phyloP scores from a whole-genome alignment of 2,888 invertebrate genomes.

The Drosophila anomalata region DNA sequence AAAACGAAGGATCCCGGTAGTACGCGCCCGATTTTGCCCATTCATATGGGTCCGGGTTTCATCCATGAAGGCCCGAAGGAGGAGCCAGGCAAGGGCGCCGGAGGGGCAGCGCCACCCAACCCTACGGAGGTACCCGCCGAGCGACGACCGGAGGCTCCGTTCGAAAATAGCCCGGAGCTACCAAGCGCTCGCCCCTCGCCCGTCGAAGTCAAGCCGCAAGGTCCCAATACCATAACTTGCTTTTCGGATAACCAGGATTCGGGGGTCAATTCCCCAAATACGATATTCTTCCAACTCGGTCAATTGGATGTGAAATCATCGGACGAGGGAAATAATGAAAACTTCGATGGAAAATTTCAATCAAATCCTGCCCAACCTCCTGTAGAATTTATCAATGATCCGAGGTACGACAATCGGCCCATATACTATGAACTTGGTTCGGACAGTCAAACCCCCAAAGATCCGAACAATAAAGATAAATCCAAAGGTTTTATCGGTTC shows the following conservation, averaged over 20 bases:
- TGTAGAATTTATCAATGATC: constrained; percentile 2
- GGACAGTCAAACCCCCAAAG: neutral
- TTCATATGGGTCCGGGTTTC: neutral
- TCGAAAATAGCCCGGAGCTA: constrained; percentile 31
- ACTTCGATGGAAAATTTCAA: neutral
- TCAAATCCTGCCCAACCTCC: neutral
- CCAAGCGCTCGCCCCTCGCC: constrained; percentile 22
- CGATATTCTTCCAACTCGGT: neutral
- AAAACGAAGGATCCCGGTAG: neutral
- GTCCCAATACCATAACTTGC: constrained; percentile 18
- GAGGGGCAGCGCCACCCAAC: constrained; percentile 8
- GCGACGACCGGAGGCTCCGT: constrained; percentile 28
- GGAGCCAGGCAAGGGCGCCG: neutral
- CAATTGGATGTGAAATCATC: neutral
- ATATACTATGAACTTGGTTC: neutral
- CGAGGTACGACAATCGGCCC: neutral
- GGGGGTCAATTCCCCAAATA: neutral
- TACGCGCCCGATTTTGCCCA: neutral
- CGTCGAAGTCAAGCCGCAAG: constrained; percentile 17
- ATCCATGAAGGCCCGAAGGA: neutral
- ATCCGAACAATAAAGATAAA: neutral
- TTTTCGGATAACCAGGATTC: neutral
- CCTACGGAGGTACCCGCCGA: constrained; percentile 22
- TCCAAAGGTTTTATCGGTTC: neutral
- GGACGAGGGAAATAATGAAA: neutral